Evolutionary conservation across 2,113 vertebrate genomes (phyloP), one percentile per base, ranked within the genome.

Genomic region (Tachycineta bicolor): DNA sequence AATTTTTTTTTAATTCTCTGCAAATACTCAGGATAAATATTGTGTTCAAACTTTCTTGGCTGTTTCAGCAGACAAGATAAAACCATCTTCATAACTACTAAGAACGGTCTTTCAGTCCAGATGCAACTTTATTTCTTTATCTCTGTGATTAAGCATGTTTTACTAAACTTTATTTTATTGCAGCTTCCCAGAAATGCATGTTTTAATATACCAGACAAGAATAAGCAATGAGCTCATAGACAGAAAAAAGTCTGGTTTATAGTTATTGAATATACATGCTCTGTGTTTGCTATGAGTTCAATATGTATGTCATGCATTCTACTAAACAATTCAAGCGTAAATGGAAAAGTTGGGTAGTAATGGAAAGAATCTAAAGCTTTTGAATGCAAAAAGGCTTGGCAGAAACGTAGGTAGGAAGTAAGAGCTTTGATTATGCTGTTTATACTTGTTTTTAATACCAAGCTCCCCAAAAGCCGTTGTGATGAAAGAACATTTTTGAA

Each of bases 211-310:
- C 34, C 64, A 90, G 92, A 77, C 60, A 83, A 92, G 94, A 82
- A 94, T 95, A 96, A 94, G 76, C 76, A 96, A 92, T 95, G 91
- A 95, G 83, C 68, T 95, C 83, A 89, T 95, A 28, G 2, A 10
- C 75, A 93, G 76, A 75, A 86, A 94, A 77, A 25, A 37, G 10
- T 68, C 90, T 86, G 76, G n/a, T 88, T 94, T 95, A 81, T 86
- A 88, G 73, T 90, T 83, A 68, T 49, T 89, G 93, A 86, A 92
- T 96, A 83, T 83, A 88, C 82, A 85, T 49, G 52, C 55, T 79
- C 64, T 70, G 78, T 87, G 67, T 87, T 95, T 93, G 71, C 68
- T 79, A 39, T 59, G 79, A 81, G 52, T 90, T 95, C 77, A 86
- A 63, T 83, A 83, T 65, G 71, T 62, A 69, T 88, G 85, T 85